Conservation (phyloP, 2,888 invertebrate species). For the Oscheius myriophilus region DNA sequence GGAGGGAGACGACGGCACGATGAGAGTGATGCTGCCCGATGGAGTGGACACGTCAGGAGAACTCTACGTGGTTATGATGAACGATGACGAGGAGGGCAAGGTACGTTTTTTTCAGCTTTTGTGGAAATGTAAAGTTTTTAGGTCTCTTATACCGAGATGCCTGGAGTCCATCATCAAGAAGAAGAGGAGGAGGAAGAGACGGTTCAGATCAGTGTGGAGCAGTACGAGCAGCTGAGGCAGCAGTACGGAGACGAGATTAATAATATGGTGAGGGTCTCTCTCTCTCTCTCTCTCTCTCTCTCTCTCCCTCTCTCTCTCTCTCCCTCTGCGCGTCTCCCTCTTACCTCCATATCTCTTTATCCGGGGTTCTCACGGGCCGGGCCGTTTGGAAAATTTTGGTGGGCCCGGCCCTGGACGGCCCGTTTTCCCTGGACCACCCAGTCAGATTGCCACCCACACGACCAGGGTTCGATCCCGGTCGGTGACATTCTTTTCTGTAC, state of each 20-base stretch:
- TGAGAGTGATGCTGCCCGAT: conserved; percentile 32
- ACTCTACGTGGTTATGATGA: conserved; percentile 28
- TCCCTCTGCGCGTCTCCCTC: too few relatives aligned
- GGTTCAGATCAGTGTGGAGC: conserved; percentile 32
- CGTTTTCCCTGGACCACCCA: too few relatives aligned
- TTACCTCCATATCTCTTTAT: too few relatives aligned
- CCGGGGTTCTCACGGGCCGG: too few relatives aligned
- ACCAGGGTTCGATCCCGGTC: too few relatives aligned
- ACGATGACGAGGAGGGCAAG: conserved; percentile 10
- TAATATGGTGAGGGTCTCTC: conserved; percentile 36
- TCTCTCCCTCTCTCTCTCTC: background rate
- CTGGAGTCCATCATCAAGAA: conserved; percentile 17
- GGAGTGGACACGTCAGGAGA: conserved; percentile 20
- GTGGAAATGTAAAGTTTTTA: background rate
- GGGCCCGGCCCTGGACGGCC: too few relatives aligned
- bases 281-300: background rate
- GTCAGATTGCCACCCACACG: too few relatives aligned
- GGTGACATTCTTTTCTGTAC: too few relatives aligned
- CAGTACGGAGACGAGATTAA: conserved; percentile 41
- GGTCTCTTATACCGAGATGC: conserved; percentile 15
- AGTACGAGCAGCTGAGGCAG: conserved; percentile 39
- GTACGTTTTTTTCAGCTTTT: background rate
- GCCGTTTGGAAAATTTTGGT: too few relatives aligned
- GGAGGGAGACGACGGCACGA: conserved; percentile 35
- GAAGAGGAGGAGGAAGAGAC: conserved; percentile 2